Conservation (phyloP, 2,113 vertebrate species). For the Dendropsophus ebraccatus region DNA sequence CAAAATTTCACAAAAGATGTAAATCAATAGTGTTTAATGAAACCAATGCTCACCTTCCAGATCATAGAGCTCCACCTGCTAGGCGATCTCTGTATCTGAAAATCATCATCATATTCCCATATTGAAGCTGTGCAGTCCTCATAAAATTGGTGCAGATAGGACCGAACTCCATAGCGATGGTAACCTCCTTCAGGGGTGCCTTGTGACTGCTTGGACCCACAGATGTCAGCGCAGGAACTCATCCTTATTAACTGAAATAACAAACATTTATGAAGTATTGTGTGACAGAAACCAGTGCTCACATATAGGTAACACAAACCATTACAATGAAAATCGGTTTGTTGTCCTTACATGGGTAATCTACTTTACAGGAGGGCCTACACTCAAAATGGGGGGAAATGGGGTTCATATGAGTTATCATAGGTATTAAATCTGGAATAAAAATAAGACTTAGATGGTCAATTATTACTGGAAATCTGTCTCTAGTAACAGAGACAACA, state of each 20-base stretch:
- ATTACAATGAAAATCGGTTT: not conserved
- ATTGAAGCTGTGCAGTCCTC: conserved; percentile 98
- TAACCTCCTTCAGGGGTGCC: conserved; percentile 71
- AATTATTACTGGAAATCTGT: no score
- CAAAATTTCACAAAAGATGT: no score
- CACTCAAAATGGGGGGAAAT: no score
- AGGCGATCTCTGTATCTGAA: conserved; percentile 98
- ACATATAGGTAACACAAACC: not conserved
- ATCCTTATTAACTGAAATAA: conserved; percentile 86
- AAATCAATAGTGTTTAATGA: no score
- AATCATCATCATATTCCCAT: conserved; percentile 97
- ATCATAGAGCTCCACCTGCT: conserved; percentile 94
- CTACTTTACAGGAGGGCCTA: no score
- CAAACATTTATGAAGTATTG: conserved; percentile 32
- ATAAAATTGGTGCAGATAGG: conserved; percentile 98
- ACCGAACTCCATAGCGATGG: conserved; percentile 95
- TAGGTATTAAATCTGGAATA: no score
- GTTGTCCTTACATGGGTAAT: not conserved
- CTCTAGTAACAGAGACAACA: no score
- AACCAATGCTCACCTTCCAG: conserved; percentile 97
- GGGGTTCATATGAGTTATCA: no score
- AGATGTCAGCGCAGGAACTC: conserved; percentile 88
- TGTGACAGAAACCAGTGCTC: not conserved
- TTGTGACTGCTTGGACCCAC: conserved; percentile 79
- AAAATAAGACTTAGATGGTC: no score